Percentiles rank a stretch among this genome's conserved stretches.
Evolutionary conservation across 2,888 invertebrate species (phyloP).

Genomic region (Sisyra nigra): DNA sequence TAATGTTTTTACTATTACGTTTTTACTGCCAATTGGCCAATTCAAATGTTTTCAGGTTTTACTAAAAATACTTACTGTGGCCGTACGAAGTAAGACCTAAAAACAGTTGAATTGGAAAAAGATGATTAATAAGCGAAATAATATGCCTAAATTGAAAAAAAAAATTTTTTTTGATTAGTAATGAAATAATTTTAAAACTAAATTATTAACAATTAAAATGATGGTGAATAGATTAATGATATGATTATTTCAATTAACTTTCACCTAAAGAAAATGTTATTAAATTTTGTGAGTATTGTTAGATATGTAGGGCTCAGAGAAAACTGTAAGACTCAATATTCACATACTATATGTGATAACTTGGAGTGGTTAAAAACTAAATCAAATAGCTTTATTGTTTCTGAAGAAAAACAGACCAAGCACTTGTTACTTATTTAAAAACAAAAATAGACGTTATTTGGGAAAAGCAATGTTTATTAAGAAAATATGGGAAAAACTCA

Average conservation of each 20-base stretch:
- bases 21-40: constrained; percentile 3
- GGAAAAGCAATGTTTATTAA: no score
- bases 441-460: no score
- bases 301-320: no score
- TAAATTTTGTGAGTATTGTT: no score
- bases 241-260: constrained; percentile 28
- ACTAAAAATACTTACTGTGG: constrained; percentile 8
- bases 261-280: constrained; percentile 10
- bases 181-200: neutral
- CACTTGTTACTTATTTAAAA: no score
- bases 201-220: constrained; percentile 1
- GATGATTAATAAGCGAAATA: constrained; percentile 2
- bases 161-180: neutral
- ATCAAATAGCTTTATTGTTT: no score
- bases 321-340: no score
- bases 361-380: no score
- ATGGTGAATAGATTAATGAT: neutral
- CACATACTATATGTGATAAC: no score
- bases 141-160: neutral
- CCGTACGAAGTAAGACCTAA: constrained; percentile 8
- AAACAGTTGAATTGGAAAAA: constrained; percentile 8
- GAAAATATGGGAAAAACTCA: no score
- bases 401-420: no score
- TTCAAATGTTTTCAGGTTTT: constrained; percentile 9
- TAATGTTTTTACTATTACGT: neutral